A percentile compares a stretch with the other conserved stretches of the same genome.
Evolutionary conservation across 2,113 vertebrate species (phyloP).

Genomic region (Nerophis ophidion): DNA sequence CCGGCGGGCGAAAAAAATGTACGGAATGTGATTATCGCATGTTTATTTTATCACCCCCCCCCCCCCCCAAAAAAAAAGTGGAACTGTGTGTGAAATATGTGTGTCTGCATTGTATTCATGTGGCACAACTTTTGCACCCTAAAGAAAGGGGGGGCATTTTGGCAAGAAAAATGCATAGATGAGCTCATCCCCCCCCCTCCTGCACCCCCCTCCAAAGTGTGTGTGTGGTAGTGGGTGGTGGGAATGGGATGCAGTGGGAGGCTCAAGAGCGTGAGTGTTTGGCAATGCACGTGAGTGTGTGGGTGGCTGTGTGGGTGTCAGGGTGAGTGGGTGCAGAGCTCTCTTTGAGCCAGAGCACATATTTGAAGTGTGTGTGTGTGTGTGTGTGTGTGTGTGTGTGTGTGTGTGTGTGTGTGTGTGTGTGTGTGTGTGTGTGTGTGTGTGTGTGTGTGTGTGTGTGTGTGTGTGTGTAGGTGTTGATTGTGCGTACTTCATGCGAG

Average conservation of each 20-base stretch:
- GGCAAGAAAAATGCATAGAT: too few species aligned
- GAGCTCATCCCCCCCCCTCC: too few species aligned
- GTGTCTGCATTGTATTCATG: background rate
- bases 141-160: too few species aligned
- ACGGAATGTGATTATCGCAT: slow-evolving; percentile 66
- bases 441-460: background rate
- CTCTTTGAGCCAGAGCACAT: slow-evolving; percentile 67
- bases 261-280: slow-evolving; percentile 59
- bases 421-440: slow-evolving; percentile 24
- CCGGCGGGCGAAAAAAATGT: slow-evolving; percentile 58
- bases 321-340: slow-evolving; percentile 68
- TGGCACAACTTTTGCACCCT: too few species aligned
- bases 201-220: background rate
- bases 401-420: slow-evolving; percentile 21
- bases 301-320: slow-evolving; percentile 69
- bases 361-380: slow-evolving; percentile 38
- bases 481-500: slow-evolving; percentile 33
- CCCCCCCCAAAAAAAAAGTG: slow-evolving; percentile 54
- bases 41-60: slow-evolving; percentile 66
- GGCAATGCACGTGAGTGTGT: slow-evolving; percentile 68
- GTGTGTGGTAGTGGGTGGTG: slow-evolving; percentile 38
- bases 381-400: background rate
- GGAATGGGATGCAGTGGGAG: slow-evolving; percentile 55
- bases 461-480: slow-evolving; percentile 28
- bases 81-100: slow-evolving; percentile 40